A percentile compares a stretch with the other conserved stretches of the same genome.
phyloP scores from a whole-genome alignment of 2,888 invertebrate species.

The Resseliella maxima region DNA sequence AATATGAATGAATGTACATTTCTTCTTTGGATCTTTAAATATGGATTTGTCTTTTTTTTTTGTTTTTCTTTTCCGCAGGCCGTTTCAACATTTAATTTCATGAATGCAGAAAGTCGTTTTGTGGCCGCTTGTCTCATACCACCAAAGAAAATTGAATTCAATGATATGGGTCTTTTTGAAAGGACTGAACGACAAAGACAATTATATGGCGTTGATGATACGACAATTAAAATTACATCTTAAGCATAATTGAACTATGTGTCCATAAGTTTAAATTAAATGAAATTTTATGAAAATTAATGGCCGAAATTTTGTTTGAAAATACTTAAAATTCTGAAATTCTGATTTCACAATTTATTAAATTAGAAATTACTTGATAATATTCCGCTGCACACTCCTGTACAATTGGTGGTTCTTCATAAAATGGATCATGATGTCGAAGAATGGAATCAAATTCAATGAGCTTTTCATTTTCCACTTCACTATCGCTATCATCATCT shows the following conservation, averaged over 20 bases:
- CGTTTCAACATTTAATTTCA: constrained; percentile 90
- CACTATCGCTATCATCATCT: constrained; percentile 89
- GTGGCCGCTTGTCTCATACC: constrained; percentile 79
- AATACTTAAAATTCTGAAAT: no score
- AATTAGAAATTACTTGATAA: constrained; percentile 76
- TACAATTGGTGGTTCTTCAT: constrained; percentile 69
- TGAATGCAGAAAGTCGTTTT: constrained; percentile 81
- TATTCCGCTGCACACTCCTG: constrained; percentile 74
- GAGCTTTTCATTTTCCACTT: constrained; percentile 89
- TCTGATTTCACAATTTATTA: no score
- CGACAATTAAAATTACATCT: not conserved
- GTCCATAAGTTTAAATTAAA: no score
- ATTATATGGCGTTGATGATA: constrained; percentile 65
- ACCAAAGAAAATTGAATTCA: constrained; percentile 69
- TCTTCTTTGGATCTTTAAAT: not conserved
- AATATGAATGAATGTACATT: not conserved
- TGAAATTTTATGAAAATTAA: no score
- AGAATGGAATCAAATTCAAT: constrained; percentile 87
- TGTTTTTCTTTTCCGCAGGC: constrained; percentile 68
- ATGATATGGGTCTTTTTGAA: constrained; percentile 73
- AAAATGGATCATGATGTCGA: constrained; percentile 83
- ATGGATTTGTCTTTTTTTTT: not conserved
- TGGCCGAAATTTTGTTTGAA: no score
- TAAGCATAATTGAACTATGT: no score
- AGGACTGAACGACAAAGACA: constrained; percentile 71